Conservation (phyloP, 2,888 invertebrate genomes). For the Agonopterix heracliana region DNA sequence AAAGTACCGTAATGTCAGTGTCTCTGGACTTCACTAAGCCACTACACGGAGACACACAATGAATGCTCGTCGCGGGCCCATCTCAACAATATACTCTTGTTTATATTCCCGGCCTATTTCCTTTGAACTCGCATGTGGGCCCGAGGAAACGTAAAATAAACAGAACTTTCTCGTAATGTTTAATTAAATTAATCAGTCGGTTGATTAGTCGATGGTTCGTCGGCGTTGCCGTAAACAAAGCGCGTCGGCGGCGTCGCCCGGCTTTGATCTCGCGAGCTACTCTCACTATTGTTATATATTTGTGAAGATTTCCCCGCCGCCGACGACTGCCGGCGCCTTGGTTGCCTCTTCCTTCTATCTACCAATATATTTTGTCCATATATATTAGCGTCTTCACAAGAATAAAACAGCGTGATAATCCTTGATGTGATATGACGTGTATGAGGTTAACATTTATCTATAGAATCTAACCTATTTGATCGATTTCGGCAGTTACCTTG, state of each 20-base stretch:
- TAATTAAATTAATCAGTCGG: slow-evolving; percentile 76
- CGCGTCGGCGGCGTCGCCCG: slow-evolving; percentile 40
- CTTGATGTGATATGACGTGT: too few species aligned
- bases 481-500: too few species aligned
- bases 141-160: slow-evolving; percentile 73
- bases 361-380: not conserved
- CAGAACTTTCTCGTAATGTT: slow-evolving; percentile 76
- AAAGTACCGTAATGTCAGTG: too few species aligned
- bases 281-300: slow-evolving; percentile 56
- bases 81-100: slow-evolving; percentile 56
- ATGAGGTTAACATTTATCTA: too few species aligned
- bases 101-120: slow-evolving; percentile 64
- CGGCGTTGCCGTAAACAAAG: slow-evolving; percentile 67
- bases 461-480: too few species aligned
- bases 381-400: too few species aligned
- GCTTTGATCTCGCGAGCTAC: slow-evolving; percentile 65
- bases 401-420: too few species aligned
- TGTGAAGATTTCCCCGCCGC: slow-evolving; percentile 35
- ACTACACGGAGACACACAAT: not conserved
- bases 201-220: slow-evolving; percentile 73
- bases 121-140: slow-evolving; percentile 75
- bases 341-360: not conserved
- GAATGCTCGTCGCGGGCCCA: slow-evolving; percentile 9
- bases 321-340: slow-evolving; percentile 12
- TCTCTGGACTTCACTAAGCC: too few species aligned